Conservation (phyloP, 2,888 invertebrate genomes). For the Phlogophora meticulosa region DNA sequence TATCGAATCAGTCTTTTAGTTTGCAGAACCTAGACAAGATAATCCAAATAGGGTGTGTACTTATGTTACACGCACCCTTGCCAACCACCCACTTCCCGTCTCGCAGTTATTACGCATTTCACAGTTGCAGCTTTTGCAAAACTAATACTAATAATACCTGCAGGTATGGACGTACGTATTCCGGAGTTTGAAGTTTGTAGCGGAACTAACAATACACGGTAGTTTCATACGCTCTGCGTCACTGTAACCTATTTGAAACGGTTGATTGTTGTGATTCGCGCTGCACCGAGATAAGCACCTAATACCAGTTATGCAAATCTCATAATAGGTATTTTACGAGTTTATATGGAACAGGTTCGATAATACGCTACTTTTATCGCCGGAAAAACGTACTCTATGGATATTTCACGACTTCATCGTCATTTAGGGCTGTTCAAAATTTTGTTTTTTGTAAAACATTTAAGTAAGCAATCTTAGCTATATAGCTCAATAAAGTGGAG, state of each 20-base stretch:
- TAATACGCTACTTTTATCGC: background rate
- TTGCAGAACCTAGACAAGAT: too few relatives aligned
- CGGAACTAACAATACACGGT: conserved; percentile 12
- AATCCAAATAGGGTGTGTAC: too few relatives aligned
- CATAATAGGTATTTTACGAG: conserved; percentile 18
- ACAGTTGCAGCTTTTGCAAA: conserved; percentile 13
- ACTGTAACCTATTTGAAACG: conserved; percentile 42
- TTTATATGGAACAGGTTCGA: background rate
- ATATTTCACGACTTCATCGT: too few relatives aligned
- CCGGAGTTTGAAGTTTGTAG: conserved; percentile 4
- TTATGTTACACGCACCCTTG: too few relatives aligned
- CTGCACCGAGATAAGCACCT: conserved; percentile 17
- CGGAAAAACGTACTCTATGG: background rate
- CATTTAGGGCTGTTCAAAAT: too few relatives aligned
- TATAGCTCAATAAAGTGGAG: background rate
- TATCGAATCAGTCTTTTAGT: too few relatives aligned
- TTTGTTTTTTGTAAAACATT: background rate
- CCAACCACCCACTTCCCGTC: too few relatives aligned
- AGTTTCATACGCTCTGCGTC: conserved; percentile 26
- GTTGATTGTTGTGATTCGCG: conserved; percentile 34
- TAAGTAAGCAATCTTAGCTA: background rate
- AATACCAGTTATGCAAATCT: conserved; percentile 11
- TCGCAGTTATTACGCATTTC: conserved; percentile 14
- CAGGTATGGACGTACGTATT: background rate
- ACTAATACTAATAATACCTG: conserved; percentile 27